Percentiles rank a stretch among this genome's conserved stretches.
These are phyloP conservation scores for Luehdorfia chinensis DNA, from an alignment of 1,140 invertebrate species.

Conservation along the genomic window DNA sequence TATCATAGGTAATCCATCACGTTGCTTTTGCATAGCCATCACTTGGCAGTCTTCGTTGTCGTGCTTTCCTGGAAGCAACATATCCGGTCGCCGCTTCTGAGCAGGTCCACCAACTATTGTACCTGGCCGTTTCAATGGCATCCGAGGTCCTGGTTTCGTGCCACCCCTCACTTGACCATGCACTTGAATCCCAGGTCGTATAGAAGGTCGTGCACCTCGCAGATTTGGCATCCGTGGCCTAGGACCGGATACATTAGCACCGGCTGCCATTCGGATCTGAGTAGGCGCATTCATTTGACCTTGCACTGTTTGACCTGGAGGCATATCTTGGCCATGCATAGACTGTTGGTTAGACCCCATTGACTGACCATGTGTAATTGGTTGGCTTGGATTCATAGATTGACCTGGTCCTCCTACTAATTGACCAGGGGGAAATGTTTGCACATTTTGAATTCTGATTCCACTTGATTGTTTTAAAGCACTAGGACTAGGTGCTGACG, in stretches of 20 bases:
- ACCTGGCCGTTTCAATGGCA: conserved; percentile 62
- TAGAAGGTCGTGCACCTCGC: conserved; percentile 47
- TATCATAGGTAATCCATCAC: conserved; percentile 84
- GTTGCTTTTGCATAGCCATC: conserved; percentile 84
- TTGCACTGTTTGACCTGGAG: conserved; percentile 27
- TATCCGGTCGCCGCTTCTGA: conserved; percentile 59
- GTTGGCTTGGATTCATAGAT: conserved; percentile 12
- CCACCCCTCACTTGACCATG: conserved; percentile 55
- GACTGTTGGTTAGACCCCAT: conserved; percentile 4
- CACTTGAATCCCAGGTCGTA: conserved; percentile 60
- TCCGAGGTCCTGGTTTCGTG: conserved; percentile 43
- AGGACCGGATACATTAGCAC: conserved; percentile 37
- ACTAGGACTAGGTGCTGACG: conserved; percentile 45
- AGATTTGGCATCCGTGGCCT: conserved; percentile 49
- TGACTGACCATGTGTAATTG: neutral
- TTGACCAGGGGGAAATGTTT: conserved; percentile 60
- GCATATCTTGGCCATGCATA: conserved; percentile 19
- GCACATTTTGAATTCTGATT: conserved; percentile 63
- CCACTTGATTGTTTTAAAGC: conserved; percentile 48
- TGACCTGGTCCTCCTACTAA: conserved; percentile 23
- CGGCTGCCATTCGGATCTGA: conserved; percentile 53
- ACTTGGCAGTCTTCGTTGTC: conserved; percentile 74
- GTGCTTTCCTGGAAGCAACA: conserved; percentile 70
- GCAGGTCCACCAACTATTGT: conserved; percentile 31
- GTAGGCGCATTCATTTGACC: conserved; percentile 46